Base-by-base conservation (phyloP, 2,888 invertebrate species). In the Meteorus cinctellus region DNA sequence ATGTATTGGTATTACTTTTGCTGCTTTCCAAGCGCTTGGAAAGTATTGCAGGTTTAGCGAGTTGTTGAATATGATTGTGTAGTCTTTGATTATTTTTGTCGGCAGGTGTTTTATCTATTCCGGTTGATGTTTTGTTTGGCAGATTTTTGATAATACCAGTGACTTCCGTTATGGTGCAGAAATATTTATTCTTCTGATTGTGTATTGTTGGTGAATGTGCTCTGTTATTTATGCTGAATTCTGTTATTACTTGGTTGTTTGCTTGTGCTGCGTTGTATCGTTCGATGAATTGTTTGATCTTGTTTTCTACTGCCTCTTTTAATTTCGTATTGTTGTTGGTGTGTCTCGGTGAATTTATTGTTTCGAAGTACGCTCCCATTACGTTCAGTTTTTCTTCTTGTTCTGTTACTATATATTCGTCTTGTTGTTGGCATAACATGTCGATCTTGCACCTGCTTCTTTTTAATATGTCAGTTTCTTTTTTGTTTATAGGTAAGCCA, bases 81-180 rank as follows among this genome's bases (percentile, higher is more conserved):
- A 71, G 6, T 67, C 45, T 2, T 6, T 55, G 6, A 78, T 76
- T 5, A 76, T 71, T 41, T 8, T 63, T 3, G 2, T 1, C 0
- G 80, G 78, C 2, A 78, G 66, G 41, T 80, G 77, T 69, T 80
- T 79, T 59, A 31, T 78, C 77, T 10, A 60, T 14, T 0, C 77
- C 76, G 0, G 41, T 10, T 41, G 41, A 41, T 1, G 41, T 41
- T 41, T 41, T 41, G 10, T 41, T 41, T 5, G 41, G 41, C 41
- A 41, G 41, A 1, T 41, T 41, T 12, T 12, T 41, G 1, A 41
- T 3, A 4, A 34, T 34, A 5, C 5, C 5, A 5, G 34, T 34
- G 3, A 34, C 5, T 34, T 34, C 34, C 3, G 3, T 34, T 34
- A 5, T 34, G 34, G 34, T 4, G 34, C 34, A 34, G 5, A 34